Percentiles rank a stretch among this genome's conserved stretches.
Evolutionary conservation across 1,140 invertebrate species (phyloP).

Genomic region (Octopus sinensis): DNA sequence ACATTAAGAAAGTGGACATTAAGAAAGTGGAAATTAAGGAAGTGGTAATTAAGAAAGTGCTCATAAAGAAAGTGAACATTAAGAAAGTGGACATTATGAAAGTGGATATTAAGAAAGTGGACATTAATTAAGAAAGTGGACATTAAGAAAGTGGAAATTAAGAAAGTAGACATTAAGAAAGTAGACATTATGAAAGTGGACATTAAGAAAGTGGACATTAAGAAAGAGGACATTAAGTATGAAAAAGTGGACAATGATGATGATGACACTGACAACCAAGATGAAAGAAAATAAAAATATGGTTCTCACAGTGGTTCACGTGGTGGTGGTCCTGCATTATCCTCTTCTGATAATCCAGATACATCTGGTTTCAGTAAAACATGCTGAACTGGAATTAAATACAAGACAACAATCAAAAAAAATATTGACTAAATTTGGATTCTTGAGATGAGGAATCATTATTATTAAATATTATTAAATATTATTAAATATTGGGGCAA

Average conservation of each 20-base stretch:
- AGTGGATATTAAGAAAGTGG: background rate
- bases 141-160: background rate
- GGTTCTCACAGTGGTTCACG: conserved; percentile 24
- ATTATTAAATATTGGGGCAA: too few relatives aligned
- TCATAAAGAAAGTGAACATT: too few relatives aligned
- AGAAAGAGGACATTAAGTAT: background rate
- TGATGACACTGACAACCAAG: background rate
- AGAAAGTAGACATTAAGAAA: background rate
- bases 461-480: too few relatives aligned
- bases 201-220: background rate
- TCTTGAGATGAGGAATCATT: too few relatives aligned
- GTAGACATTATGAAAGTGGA: background rate
- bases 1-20: background rate
- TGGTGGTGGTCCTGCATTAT: conserved; percentile 21
- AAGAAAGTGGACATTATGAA: too few relatives aligned
- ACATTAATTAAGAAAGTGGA: background rate
- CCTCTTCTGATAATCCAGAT: conserved; percentile 33
- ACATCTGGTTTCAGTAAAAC: conserved; percentile 31
- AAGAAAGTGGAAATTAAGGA: background rate
- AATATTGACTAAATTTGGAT: too few relatives aligned
- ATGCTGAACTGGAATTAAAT: conserved; percentile 28
- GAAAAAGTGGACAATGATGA: background rate
- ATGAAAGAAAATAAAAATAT: background rate
- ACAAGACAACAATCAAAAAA: background rate
- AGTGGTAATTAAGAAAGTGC: background rate